phyloP scores from a whole-genome alignment of 2,888 invertebrate species.

The Drosophila nr. perissopoda region DNA sequence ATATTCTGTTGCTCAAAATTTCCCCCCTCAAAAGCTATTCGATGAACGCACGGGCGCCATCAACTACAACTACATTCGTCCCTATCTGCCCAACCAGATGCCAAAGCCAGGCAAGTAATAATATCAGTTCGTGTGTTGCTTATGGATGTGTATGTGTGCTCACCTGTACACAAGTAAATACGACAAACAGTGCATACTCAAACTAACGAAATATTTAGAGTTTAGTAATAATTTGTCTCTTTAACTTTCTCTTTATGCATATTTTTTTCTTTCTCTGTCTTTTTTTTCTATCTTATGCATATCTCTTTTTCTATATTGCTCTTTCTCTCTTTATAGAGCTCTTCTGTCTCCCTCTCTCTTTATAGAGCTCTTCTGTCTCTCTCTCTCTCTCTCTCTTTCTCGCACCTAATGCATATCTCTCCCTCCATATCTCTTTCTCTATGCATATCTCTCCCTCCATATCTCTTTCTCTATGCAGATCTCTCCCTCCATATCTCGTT shows the following conservation, averaged over 20 bases:
- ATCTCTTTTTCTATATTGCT: neutral
- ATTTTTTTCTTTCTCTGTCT: neutral
- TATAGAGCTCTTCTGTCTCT: neutral
- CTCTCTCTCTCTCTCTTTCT: neutral
- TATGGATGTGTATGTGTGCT: neutral
- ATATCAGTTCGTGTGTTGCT: neutral
- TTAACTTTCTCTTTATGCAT: neutral
- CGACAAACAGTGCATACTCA: slow-evolving; percentile 2
- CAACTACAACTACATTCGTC: slow-evolving; percentile 76
- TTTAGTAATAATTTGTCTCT: neutral
- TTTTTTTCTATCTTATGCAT: neutral
- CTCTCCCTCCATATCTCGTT: neutral
- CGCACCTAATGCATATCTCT: too few relatives aligned
- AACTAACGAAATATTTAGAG: neutral
- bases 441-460: too few relatives aligned
- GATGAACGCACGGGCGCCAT: slow-evolving; percentile 75
- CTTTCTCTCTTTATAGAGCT: neutral
- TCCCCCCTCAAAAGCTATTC: slow-evolving; percentile 57
- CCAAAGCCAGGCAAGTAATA: slow-evolving; percentile 65
- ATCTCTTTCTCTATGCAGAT: too few relatives aligned
- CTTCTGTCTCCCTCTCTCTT: neutral
- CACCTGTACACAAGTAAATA: neutral
- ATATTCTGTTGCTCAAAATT: slow-evolving; percentile 3
- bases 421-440: too few relatives aligned
- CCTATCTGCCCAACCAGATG: slow-evolving; percentile 71